Conservation (phyloP, 2,888 invertebrate genomes). For the Meloe dianella region DNA sequence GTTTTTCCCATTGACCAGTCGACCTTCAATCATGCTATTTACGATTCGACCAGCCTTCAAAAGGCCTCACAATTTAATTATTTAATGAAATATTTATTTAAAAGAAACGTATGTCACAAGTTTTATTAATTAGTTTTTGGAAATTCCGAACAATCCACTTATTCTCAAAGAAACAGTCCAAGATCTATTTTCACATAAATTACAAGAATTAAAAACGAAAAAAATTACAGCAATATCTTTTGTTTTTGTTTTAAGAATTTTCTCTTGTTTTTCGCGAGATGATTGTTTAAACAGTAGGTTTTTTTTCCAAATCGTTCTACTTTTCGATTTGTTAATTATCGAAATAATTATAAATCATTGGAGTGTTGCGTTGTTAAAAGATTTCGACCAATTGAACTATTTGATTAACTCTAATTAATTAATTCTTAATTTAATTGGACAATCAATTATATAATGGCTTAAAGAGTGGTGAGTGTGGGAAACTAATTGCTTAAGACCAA, state of each 20-base stretch:
- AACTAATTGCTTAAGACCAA: background rate
- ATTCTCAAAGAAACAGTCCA: too few relatives aligned
- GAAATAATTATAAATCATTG: background rate
- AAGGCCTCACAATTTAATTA: slow-evolving; percentile 17
- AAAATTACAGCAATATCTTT: background rate
- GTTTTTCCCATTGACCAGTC: slow-evolving; percentile 24
- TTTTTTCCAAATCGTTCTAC: background rate
- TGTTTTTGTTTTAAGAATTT: background rate
- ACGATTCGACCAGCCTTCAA: slow-evolving; percentile 28
- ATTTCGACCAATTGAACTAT: background rate
- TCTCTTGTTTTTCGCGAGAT: too few relatives aligned
- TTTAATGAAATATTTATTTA: too few relatives aligned
- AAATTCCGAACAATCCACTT: background rate
- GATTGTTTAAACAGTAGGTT: background rate
- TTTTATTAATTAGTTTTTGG: background rate
- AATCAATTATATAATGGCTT: background rate
- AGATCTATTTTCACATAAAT: background rate
- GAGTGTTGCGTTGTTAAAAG: background rate
- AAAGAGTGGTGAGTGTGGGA: background rate
- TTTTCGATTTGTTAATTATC: background rate
- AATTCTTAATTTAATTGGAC: background rate
- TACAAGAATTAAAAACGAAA: too few relatives aligned
- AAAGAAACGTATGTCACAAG: too few relatives aligned
- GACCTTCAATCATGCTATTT: slow-evolving; percentile 27
- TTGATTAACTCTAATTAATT: background rate